A percentile compares a stretch with the other conserved stretches of the same genome.
phyloP scores from a whole-genome alignment of 2,113 vertebrate genomes.

The Ophthalmolycus amberensis region DNA sequence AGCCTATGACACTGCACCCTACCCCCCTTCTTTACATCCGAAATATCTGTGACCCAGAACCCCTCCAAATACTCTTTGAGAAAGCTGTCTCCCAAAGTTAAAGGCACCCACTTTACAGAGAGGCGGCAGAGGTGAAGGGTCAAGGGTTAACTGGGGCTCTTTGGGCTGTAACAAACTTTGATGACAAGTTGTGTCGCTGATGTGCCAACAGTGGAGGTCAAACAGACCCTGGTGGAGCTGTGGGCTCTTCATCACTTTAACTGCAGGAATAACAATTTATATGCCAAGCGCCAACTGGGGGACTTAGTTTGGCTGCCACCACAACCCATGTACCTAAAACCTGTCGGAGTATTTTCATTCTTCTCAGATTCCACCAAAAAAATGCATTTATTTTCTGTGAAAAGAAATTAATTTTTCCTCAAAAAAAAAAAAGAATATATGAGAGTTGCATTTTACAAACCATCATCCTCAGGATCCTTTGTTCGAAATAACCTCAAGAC shows the following conservation, averaged over 20 bases:
- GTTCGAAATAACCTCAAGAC: not conserved
- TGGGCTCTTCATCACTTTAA: slow-evolving; percentile 72
- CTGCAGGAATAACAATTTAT: slow-evolving; percentile 74
- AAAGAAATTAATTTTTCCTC: not conserved
- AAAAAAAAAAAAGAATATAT: not conserved
- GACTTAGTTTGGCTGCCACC: slow-evolving; percentile 28
- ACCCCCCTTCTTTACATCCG: slow-evolving; percentile 3
- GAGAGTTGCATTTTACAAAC: not conserved
- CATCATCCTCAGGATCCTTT: not conserved
- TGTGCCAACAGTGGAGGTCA: slow-evolving; percentile 71
- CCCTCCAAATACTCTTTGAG: slow-evolving; percentile 53
- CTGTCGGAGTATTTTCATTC: not conserved
- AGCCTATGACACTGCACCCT: slow-evolving; percentile 11
- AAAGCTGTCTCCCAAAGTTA: slow-evolving; percentile 75
- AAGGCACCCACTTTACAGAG: slow-evolving; percentile 74
- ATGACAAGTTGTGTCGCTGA: slow-evolving; percentile 78
- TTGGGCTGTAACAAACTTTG: slow-evolving; percentile 77
- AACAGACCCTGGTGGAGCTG: slow-evolving; percentile 60
- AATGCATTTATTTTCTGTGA: not conserved
- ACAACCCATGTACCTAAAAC: not conserved
- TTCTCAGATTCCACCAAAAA: not conserved
- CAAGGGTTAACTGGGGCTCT: slow-evolving; percentile 82
- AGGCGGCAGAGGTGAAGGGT: slow-evolving; percentile 76
- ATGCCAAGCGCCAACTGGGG: slow-evolving; percentile 50
- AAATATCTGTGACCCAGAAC: slow-evolving; percentile 50